Percentiles rank a stretch among this genome's conserved stretches.
Conservation (phyloP, 2,113 vertebrate genomes). For the Misgurnus mizolepis region DNA sequence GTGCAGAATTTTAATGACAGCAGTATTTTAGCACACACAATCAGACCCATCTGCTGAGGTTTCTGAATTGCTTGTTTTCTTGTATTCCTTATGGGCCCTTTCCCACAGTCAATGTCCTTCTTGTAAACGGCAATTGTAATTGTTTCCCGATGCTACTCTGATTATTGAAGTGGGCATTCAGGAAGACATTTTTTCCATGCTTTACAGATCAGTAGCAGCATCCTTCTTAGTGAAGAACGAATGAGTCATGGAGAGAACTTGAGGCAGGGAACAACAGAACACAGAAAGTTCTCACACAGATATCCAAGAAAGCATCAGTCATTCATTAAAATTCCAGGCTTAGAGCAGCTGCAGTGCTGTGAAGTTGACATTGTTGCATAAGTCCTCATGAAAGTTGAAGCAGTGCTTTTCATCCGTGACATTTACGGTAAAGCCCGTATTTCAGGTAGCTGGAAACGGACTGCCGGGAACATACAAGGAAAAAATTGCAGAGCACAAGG, state of each 20-base stretch:
- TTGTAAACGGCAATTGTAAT: slow-evolving; percentile 52
- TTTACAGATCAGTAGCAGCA: slow-evolving; percentile 40
- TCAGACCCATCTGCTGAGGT: slow-evolving; percentile 18
- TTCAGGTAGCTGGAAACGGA: slow-evolving; percentile 3
- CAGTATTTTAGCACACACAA: slow-evolving; percentile 10
- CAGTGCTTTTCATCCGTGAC: not conserved
- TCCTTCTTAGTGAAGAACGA: slow-evolving; percentile 21
- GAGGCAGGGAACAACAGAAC: slow-evolving; percentile 18
- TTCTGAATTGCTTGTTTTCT: slow-evolving; percentile 15
- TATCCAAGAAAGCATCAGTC: slow-evolving; percentile 53
- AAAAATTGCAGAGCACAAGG: not conserved
- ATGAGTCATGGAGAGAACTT: slow-evolving; percentile 11
- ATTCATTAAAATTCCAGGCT: slow-evolving; percentile 36
- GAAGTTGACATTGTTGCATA: slow-evolving; percentile 9
- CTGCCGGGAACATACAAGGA: not conserved
- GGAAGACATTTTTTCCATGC: slow-evolving; percentile 50
- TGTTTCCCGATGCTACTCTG: slow-evolving; percentile 54
- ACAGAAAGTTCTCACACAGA: slow-evolving; percentile 34
- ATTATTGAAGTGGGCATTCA: slow-evolving; percentile 31
- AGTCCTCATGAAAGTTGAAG: not conserved
- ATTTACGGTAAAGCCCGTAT: not conserved
- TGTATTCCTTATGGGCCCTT: not conserved
- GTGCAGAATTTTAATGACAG: not conserved
- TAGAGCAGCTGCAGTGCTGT: slow-evolving; percentile 28
- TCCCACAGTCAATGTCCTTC: slow-evolving; percentile 37